phyloP scores from a whole-genome alignment of 2,113 vertebrate genomes.

The Dinomys branickii region DNA sequence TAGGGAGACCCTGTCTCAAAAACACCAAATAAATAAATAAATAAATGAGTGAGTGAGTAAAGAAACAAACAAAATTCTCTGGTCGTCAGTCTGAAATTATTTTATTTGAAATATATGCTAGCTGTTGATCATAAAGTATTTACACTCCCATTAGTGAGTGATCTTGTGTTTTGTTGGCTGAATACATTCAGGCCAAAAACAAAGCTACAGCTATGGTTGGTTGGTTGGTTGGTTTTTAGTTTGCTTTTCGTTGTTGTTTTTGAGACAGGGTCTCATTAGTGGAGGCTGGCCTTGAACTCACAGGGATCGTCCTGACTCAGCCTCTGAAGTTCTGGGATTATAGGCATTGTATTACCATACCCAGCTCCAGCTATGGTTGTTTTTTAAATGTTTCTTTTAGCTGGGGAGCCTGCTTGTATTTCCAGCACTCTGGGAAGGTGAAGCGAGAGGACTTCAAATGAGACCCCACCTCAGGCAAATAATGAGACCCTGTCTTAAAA shows the following conservation, averaged over 20 bases:
- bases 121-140: neutral
- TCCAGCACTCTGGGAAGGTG: neutral
- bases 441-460: neutral
- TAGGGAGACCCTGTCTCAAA: too few relatives aligned
- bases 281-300: neutral
- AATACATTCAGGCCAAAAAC: slow-evolving; percentile 12
- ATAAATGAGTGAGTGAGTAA: too few relatives aligned
- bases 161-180: slow-evolving; percentile 4
- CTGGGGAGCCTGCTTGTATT: neutral
- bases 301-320: neutral
- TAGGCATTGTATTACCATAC: too few relatives aligned
- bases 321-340: neutral
- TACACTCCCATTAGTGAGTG: neutral
- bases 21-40: too few relatives aligned
- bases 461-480: neutral
- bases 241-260: neutral
- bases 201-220: neutral
- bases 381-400: neutral
- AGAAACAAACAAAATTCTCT: slow-evolving; percentile 53
- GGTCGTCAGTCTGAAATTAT: neutral
- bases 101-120: slow-evolving; percentile 27
- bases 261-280: neutral
- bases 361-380: neutral
- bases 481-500: neutral
- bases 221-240: too few relatives aligned